phyloP scores from a whole-genome alignment of 2,113 vertebrate genomes.

The Rynchops niger region DNA sequence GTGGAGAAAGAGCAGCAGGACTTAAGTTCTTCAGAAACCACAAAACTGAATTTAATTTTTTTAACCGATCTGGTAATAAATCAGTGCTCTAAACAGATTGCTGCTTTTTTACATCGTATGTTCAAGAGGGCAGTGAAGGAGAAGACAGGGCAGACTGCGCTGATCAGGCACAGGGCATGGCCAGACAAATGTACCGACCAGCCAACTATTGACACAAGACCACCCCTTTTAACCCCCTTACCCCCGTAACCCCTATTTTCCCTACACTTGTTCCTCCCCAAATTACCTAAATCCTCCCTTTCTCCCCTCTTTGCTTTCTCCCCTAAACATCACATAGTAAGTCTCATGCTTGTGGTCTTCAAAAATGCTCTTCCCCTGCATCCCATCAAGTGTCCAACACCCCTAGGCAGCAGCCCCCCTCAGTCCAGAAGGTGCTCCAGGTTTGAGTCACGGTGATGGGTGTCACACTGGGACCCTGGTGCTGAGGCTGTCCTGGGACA shows the following conservation, averaged over 20 bases:
- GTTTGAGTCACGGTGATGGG: not conserved
- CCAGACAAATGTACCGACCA: not conserved
- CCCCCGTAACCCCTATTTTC: not conserved
- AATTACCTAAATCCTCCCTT: not conserved
- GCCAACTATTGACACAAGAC: rapidly evolving
- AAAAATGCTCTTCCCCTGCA: not conserved
- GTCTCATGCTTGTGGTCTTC: not conserved
- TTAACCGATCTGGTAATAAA: not conserved
- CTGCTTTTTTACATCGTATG: rapidly evolving
- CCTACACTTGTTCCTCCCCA: not conserved
- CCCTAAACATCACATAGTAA: not conserved
- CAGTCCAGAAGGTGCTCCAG: not conserved
- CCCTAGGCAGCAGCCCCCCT: not conserved
- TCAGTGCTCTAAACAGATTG: not conserved
- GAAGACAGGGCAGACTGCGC: not conserved
- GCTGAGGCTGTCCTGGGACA: not conserved
- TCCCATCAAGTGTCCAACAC: not conserved
- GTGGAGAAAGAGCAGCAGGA: not conserved
- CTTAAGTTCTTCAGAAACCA: not conserved
- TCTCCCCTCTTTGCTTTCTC: not conserved
- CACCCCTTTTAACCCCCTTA: not conserved
- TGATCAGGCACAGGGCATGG: not conserved
- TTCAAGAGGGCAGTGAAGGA: not conserved
- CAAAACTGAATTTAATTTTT: not conserved
- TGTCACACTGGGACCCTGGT: not conserved